These are phyloP conservation scores for Sterrhoptilus dennistouni DNA, from an alignment of 2,113 vertebrate genomes.

Conservation along the genomic window DNA sequence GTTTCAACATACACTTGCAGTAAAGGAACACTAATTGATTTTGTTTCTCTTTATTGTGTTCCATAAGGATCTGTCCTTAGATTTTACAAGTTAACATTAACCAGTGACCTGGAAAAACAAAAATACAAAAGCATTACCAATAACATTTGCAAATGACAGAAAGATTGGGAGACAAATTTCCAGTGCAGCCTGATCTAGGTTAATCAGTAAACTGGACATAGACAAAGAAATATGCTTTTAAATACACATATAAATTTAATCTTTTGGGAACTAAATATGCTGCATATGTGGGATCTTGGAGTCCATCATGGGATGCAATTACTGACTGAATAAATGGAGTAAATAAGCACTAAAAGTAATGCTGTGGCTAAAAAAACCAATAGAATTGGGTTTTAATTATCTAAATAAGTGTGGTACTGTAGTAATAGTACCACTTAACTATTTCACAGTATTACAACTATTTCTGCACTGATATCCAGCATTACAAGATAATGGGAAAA, in stretches of 20 bases:
- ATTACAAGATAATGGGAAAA: background rate
- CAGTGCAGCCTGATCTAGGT: background rate
- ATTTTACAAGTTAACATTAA: constrained; percentile 16
- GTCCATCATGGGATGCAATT: background rate
- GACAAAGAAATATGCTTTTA: background rate
- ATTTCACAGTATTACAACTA: background rate
- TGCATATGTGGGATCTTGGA: background rate
- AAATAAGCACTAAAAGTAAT: background rate
- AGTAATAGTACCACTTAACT: background rate
- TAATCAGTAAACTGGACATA: background rate
- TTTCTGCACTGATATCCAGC: background rate
- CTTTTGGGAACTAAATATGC: background rate
- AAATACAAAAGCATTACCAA: constrained; percentile 17
- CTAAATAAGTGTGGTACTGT: background rate
- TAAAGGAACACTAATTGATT: background rate
- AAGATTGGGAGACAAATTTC: background rate
- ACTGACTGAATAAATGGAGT: background rate
- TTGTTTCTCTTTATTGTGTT: background rate
- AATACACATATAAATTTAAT: background rate
- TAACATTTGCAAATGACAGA: background rate
- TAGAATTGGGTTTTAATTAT: background rate
- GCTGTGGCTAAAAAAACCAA: background rate
- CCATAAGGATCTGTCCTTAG: background rate
- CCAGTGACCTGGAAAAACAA: constrained; percentile 49
- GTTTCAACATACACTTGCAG: background rate